A percentile compares a stretch with the other conserved stretches of the same genome.
Evolutionary conservation across 2,888 invertebrate species (phyloP).

Genomic region (Lathronympha strigana): DNA sequence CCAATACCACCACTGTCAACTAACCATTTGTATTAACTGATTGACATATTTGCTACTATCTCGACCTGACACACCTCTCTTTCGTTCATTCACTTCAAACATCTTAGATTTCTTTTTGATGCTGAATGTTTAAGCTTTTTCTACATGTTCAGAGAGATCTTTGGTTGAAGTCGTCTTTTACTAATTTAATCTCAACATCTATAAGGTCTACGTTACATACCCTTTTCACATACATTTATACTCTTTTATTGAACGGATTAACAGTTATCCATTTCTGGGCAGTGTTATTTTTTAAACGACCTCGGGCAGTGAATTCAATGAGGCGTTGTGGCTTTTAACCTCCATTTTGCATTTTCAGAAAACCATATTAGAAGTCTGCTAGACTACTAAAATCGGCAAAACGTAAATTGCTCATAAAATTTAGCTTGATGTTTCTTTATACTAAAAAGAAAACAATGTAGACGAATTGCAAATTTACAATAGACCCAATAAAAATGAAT

Average conservation of each 20-base stretch:
- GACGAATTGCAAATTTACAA: background rate
- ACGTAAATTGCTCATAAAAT: background rate
- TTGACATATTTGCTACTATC: too few species aligned
- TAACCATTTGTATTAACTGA: too few species aligned
- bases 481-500: conserved; percentile 3
- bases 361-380: background rate
- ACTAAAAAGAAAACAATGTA: background rate
- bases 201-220: too few species aligned
- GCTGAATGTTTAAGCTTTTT: too few species aligned
- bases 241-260: background rate
- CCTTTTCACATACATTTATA: too few species aligned
- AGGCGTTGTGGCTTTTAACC: background rate
- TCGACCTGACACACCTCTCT: too few species aligned
- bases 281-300: background rate
- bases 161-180: too few species aligned
- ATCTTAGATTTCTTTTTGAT: too few species aligned
- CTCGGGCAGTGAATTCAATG: background rate
- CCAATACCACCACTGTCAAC: too few species aligned
- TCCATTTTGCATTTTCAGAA: background rate
- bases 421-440: background rate
- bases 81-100: too few species aligned
- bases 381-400: background rate
- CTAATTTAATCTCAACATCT: too few species aligned
- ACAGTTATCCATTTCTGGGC: background rate
- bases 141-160: too few species aligned